phyloP scores from a whole-genome alignment of 2,113 vertebrate species.

The Reinhardtius hippoglossoides region DNA sequence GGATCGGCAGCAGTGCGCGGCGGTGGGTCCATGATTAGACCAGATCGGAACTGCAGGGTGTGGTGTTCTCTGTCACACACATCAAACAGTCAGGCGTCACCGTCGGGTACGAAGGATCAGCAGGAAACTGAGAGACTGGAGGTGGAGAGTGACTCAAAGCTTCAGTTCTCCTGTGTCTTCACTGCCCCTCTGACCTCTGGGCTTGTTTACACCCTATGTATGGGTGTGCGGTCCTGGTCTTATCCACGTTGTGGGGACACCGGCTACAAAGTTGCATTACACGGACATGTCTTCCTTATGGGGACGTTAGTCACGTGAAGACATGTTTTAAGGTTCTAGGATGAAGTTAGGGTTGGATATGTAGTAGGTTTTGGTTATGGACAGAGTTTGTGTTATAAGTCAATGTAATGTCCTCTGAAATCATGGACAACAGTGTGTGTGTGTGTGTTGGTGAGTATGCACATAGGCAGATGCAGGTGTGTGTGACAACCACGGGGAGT shows the following conservation, averaged over 20 bases:
- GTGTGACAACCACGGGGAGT: slow-evolving; percentile 17
- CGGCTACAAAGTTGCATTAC: not conserved
- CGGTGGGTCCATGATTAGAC: slow-evolving; percentile 60
- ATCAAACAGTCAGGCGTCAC: slow-evolving; percentile 73
- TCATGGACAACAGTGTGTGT: slow-evolving; percentile 2
- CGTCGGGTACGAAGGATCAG: slow-evolving; percentile 65
- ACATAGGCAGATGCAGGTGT: slow-evolving; percentile 36
- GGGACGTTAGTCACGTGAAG: not conserved
- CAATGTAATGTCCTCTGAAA: not conserved
- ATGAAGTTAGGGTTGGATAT: not conserved
- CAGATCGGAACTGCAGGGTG: slow-evolving; percentile 64
- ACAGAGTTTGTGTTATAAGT: not conserved
- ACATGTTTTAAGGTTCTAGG: not conserved
- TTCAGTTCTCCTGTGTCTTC: slow-evolving; percentile 31
- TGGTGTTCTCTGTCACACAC: slow-evolving; percentile 69
- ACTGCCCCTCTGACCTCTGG: slow-evolving; percentile 34
- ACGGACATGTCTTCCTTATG: not conserved
- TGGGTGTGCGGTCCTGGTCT: not conserved
- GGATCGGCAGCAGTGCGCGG: slow-evolving; percentile 39
- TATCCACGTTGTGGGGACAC: not conserved
- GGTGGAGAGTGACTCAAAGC: slow-evolving; percentile 66
- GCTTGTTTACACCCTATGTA: not conserved
- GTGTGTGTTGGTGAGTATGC: slow-evolving; percentile 13
- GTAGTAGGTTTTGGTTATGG: not conserved
- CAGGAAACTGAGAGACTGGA: slow-evolving; percentile 50